Base-by-base conservation (phyloP, 2,113 vertebrate species). In the Onychostruthus taczanowskii region DNA sequence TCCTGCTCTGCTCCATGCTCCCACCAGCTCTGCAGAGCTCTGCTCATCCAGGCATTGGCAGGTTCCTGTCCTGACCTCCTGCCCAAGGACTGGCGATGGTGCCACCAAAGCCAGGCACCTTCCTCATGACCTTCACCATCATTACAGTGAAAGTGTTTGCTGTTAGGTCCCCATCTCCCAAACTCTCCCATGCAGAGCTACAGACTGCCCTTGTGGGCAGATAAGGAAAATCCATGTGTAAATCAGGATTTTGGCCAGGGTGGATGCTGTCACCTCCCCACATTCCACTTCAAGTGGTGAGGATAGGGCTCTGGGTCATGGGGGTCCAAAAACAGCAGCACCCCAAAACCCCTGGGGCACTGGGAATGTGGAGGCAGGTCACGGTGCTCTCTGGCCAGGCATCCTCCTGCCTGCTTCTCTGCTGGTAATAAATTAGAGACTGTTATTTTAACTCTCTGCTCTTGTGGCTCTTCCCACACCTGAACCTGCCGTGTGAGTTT, bases 381-480 rank as follows among this genome's bases (percentile, higher is more conserved):
- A 7, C 0, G 0, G 77, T 76, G 84, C 23, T 9, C 70, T 44
- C 33, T 0, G 0, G 28, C 55, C 0, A 0, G 67, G 89, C 8
- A 28, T 50, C 22, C 31, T 41, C 26, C 35, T 26, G 0, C 76
- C 79, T 62, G 52, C 39, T 90, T 56, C 55, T 86, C 64, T 63
- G 68, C 89, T 90, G 79, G 52, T 80, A 95, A 94, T 96, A 94
- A 93, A 49, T 33, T 50, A 84, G 44, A 89, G 90, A 94, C 91
- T 96, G 91, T 96, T 95, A 89, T 94, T 96, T 96, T 95, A 92
- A 73, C 64, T 81, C 35, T 10, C 41, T 70, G 50, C 26, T 93
- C 31, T 68, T 41, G 64, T 53, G 76, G 20, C 47, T 93, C 80
- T 81, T 90, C 59, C 85, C 64, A 35, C 2, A 3, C 26, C 61